Evolutionary conservation across 2,888 invertebrate species (phyloP).

Genomic region (Volucella bombylans): DNA sequence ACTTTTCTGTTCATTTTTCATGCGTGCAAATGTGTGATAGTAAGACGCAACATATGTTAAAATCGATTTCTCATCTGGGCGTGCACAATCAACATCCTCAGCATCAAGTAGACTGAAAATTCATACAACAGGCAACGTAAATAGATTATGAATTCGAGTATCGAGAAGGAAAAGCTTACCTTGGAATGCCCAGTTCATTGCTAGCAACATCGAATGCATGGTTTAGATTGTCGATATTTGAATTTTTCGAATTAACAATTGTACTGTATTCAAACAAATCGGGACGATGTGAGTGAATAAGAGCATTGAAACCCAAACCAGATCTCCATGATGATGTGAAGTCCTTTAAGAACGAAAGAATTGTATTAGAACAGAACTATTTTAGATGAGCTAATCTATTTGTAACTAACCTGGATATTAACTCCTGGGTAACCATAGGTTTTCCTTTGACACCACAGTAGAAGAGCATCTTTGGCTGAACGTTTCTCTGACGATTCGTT

Average conservation of each 20-base stretch:
- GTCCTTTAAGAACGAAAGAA: constrained; percentile 82
- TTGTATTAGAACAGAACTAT: background rate
- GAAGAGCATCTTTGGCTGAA: constrained; percentile 98
- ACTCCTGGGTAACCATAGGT: constrained; percentile 96
- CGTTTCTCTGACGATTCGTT: constrained; percentile 98
- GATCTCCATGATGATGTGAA: constrained; percentile 97
- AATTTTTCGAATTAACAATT: constrained; percentile 87
- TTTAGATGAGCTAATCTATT: background rate
- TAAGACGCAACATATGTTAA: constrained; percentile 99
- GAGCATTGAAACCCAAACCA: constrained; percentile 98
- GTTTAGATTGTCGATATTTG: constrained; percentile 96
- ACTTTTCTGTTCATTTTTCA: constrained; percentile 99
- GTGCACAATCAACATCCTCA: constrained; percentile 96
- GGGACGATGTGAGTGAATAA: constrained; percentile 98
- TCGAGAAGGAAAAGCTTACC: constrained; percentile 75
- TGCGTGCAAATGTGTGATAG: constrained; percentile 99
- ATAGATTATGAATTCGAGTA: background rate
- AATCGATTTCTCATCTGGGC: constrained; percentile 99
- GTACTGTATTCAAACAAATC: constrained; percentile 95
- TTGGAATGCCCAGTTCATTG: constrained; percentile 94
- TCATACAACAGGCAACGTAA: background rate
- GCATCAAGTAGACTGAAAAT: constrained; percentile 91
- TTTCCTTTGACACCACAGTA: constrained; percentile 99
- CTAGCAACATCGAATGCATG: constrained; percentile 98
- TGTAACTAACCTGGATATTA: constrained; percentile 85